Base-by-base conservation (phyloP, 2,113 vertebrate species). In the Phrynosoma blainvillii region DNA sequence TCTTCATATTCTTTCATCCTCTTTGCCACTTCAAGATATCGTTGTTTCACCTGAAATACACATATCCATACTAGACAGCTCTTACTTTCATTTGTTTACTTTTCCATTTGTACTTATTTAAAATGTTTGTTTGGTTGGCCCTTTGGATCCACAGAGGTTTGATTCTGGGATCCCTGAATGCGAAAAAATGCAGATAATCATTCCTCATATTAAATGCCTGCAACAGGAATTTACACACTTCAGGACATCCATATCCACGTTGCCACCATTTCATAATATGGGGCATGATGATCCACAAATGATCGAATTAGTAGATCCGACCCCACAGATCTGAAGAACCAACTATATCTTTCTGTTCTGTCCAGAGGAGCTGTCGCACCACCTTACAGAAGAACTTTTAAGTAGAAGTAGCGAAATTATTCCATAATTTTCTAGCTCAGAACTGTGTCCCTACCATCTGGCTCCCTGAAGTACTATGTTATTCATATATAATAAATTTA, bases 1-100 rank as follows among this genome's bases (percentile, higher is more conserved):
- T 92, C 70, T 89, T 98, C 97, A 32, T 98, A 99, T 0, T 97
- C 95, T 36, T 95, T 97, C 95, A 99, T 96, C 5, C 82, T 90
- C 91, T 91, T 90, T 0, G 96, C 97, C 88, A 98, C 93, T 87
- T 97, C 95, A 84, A 97, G 71, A 84, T 98, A 99, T 14, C 94
- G 98, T 30, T 96, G 93, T 74, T 96, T 98, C 6, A 97, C 97
- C 99, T 99, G 32, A 2, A 93, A 94, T 75, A 8, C 32, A 40
- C 84, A 54, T 90, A 86, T 3, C 32, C 21, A 79, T n/a, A 79
- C 12, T 16, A n/a, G 32, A 54, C 18, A 1, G 42, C 18, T 47
- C 52, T 66, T 65, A 32, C n/a, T 62, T 62, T 62, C 59, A 62
- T 18, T 62, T 62, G 59, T 62, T 20, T 62, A 4, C 59, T 16